These are phyloP conservation scores for Priocnemis perturbator DNA, from an alignment of 2,888 invertebrate species.

Conservation along the genomic window DNA sequence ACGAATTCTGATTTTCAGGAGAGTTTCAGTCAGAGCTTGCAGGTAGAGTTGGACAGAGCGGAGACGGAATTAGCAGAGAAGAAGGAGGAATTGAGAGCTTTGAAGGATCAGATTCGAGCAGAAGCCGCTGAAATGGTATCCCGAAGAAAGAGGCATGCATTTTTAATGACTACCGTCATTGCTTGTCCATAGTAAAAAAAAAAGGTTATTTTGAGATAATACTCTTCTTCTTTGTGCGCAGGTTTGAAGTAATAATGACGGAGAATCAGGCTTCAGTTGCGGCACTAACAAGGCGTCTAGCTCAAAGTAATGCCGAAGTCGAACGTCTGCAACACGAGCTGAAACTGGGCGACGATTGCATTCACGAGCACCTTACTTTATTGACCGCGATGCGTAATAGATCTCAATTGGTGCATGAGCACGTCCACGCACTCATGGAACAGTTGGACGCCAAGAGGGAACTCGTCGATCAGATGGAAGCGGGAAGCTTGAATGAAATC, in stretches of 20 bases:
- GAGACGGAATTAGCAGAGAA: constrained; percentile 70
- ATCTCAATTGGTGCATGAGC: constrained; percentile 64
- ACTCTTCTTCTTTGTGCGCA: constrained; percentile 17
- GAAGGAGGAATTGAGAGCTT: constrained; percentile 64
- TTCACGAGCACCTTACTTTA: constrained; percentile 63
- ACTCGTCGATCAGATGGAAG: constrained; percentile 63
- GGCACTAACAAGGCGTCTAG: constrained; percentile 64
- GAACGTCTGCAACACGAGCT: constrained; percentile 66
- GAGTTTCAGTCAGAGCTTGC: constrained; percentile 71
- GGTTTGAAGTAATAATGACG: constrained; percentile 69
- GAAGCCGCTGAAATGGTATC: constrained; percentile 72
- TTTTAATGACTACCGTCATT: not conserved
- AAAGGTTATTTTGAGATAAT: too few relatives aligned
- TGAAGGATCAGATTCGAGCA: constrained; percentile 69
- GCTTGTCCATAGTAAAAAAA: not conserved
- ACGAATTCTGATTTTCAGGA: constrained; percentile 53
- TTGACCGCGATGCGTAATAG: constrained; percentile 62
- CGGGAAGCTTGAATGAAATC: constrained; percentile 61
- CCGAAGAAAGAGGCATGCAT: constrained; percentile 58
- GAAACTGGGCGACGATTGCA: constrained; percentile 58
- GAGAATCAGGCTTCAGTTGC: constrained; percentile 70
- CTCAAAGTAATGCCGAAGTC: constrained; percentile 67
- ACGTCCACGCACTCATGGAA: constrained; percentile 60
- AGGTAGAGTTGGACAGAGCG: constrained; percentile 69
- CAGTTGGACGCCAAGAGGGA: constrained; percentile 61